phyloP scores from a whole-genome alignment of 2,113 vertebrate species.

The Periophthalmus modestus region DNA sequence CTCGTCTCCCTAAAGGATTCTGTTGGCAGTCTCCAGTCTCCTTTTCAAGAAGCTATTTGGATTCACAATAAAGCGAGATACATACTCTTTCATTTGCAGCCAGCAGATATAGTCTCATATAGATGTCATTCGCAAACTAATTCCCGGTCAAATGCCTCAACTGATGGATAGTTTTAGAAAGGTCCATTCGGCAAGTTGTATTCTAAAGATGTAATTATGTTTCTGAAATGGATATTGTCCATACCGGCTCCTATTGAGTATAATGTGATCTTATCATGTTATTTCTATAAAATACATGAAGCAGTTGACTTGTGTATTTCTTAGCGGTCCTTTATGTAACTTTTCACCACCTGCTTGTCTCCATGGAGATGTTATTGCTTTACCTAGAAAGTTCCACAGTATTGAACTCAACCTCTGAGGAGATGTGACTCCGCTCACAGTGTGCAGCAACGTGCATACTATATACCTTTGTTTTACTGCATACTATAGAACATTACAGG shows the following conservation, averaged over 20 bases:
- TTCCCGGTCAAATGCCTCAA: constrained; percentile 32
- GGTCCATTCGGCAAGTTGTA: constrained; percentile 16
- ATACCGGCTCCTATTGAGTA: constrained; percentile 1
- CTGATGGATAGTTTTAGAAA: constrained; percentile 21
- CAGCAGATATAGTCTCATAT: constrained; percentile 67
- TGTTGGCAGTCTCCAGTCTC: constrained; percentile 67
- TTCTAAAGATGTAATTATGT: constrained; percentile 25
- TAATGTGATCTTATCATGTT: constrained; percentile 16
- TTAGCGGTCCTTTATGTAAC: too few species aligned
- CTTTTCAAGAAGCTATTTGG: constrained; percentile 74
- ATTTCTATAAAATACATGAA: neutral
- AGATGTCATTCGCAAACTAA: constrained; percentile 40
- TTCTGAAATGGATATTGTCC: constrained; percentile 21
- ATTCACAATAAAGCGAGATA: constrained; percentile 74
- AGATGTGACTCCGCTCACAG: too few species aligned
- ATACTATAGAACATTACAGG: neutral
- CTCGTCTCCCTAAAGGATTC: constrained; percentile 65
- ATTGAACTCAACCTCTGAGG: neutral
- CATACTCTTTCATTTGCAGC: constrained; percentile 68
- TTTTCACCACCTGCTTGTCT: too few species aligned
- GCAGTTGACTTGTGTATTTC: neutral
- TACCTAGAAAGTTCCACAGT: neutral
- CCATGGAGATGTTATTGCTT: too few species aligned
- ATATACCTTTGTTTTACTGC: too few species aligned
- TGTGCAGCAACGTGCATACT: neutral